Conservation (phyloP, 2,888 invertebrate genomes). For the Amblyteles armatorius region DNA sequence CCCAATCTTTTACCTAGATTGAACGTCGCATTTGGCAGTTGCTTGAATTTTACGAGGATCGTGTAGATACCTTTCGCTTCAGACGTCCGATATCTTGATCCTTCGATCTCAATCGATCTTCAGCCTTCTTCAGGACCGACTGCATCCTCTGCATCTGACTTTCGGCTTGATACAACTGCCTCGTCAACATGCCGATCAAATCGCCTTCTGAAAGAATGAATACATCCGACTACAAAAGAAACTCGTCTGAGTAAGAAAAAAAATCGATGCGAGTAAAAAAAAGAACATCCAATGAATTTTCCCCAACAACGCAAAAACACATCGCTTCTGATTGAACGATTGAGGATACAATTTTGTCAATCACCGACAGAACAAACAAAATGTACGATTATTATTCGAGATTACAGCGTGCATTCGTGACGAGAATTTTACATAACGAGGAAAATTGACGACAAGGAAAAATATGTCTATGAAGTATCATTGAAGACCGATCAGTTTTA, state of each 20-base stretch:
- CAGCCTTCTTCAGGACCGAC: conserved; percentile 73
- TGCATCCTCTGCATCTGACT: conserved; percentile 78
- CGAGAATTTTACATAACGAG: conserved; percentile 25
- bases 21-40: conserved; percentile 7
- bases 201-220: conserved; percentile 73
- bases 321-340: conserved; percentile 16
- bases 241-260: not conserved
- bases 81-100: conserved; percentile 77
- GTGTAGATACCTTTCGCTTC: conserved; percentile 76
- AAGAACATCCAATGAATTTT: not conserved
- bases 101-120: conserved; percentile 74
- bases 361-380: not conserved
- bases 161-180: conserved; percentile 76
- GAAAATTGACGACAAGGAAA: not conserved
- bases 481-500: not conserved
- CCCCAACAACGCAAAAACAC: not conserved
- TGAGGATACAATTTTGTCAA: conserved; percentile 31
- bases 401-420: not conserved
- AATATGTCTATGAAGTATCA: conserved; percentile 7
- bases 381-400: conserved; percentile 1
- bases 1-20: conserved; percentile 77
- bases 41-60: not conserved
- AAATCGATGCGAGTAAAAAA: not conserved
- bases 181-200: conserved; percentile 74
- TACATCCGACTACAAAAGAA: not conserved